Percentiles rank a stretch among this genome's conserved stretches.
Evolutionary conservation across 2,797 vertebrate species (phyloP).

Genomic region (Epinephelus coioides): DNA sequence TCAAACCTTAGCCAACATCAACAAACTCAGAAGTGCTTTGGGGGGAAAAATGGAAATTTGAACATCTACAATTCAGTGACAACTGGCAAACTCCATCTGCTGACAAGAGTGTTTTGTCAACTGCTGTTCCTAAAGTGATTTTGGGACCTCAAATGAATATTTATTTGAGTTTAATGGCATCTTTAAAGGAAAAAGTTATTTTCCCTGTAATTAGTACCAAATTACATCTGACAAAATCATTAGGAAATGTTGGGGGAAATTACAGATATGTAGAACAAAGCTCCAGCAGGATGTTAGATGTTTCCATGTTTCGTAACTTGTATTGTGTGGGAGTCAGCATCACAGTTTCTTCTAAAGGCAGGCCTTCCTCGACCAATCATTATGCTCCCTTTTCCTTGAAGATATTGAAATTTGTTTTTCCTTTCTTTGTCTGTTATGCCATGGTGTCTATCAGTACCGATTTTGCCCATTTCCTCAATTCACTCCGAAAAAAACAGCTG

Average conservation of each 20-base stretch:
- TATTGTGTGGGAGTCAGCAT: not conserved
- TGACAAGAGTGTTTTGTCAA: not conserved
- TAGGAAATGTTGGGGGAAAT: not conserved
- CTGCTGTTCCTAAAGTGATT: not conserved
- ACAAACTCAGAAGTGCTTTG: not conserved
- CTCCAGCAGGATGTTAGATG: not conserved
- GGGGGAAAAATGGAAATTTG: not conserved
- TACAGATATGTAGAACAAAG: not conserved
- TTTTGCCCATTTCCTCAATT: not conserved
- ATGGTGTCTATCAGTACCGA: not conserved
- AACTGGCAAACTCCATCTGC: not conserved
- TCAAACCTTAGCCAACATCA: not conserved
- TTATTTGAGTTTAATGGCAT: not conserved
- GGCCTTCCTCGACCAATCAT: not conserved
- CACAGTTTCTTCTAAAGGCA: not conserved
- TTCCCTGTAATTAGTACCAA: not conserved
- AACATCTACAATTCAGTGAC: not conserved
- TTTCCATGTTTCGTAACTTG: not conserved
- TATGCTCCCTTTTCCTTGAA: not conserved
- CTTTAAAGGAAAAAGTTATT: not conserved
- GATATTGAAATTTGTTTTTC: not conserved
- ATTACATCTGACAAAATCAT: not conserved
- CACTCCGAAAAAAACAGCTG: not conserved
- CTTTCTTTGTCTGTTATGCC: not conserved
- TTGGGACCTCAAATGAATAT: not conserved